Base-by-base conservation (phyloP, 1,140 invertebrate species). In the Heliconius congener region DNA sequence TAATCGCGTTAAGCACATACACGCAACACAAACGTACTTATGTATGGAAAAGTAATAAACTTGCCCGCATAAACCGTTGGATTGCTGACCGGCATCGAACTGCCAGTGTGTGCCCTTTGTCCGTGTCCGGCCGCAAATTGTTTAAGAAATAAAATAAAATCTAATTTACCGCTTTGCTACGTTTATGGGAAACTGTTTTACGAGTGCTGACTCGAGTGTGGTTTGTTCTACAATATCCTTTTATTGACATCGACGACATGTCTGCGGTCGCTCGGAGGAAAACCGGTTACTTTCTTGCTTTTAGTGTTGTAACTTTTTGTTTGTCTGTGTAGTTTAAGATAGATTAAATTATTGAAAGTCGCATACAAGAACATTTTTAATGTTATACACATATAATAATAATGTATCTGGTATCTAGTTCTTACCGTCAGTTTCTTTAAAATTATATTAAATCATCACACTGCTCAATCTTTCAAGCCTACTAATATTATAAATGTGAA, bases 91-190 rank as follows among this genome's bases (percentile, higher is more conserved):
- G 90, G 90, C 81, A 92, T 91, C 87, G 89, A 90, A 90, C 90
- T 90, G 42, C 42, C 42, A 46, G 42, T 16, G 88, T 86, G 85
- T 83, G 87, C 87, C 90, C 89, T 94, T 94, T 93, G 93, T 94
- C 87, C 89, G 86, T 84, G 86, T 84, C 86, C 85, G 82, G 84
- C 88, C 93, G 84, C 91, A 93, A 90, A 93, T 93, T 93, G 90
- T 93, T 93, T 89, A 94, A 93, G 92, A 91, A 93, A 91, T 91
- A 91, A 93, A 94, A 93, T 91, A 93, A 90, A 93, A 92, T 91
- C 88, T 91, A 93, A 94, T 94, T 93, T 94, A 91, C 87, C 86
- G 89, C 87, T 86, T 87, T 92, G 83, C 87, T 91, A 91, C 90
- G 88, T 93, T 93, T 92, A 92, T 90, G 87, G 85, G 83, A 86